Evolutionary conservation across 2,888 invertebrate genomes (phyloP), one percentile per base, ranked within the genome.

Genomic region (Yponomeuta cagnagella): DNA sequence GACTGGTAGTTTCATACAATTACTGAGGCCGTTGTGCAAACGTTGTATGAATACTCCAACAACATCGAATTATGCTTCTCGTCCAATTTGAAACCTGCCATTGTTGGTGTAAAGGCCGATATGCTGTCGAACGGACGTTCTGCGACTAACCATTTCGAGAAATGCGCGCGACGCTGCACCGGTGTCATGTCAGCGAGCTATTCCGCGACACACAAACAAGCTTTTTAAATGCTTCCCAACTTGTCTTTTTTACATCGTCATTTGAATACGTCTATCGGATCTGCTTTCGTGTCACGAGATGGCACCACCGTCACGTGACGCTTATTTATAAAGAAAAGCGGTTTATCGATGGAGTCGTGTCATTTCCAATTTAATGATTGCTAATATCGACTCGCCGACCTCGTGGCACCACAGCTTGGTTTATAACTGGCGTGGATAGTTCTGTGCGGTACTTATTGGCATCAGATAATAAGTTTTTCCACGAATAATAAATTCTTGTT

Each of bases 141-240:
- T 43, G 43, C 43, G 43, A 1, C 43, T 8, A 43, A 9, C 9
- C 52, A 58, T 15, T 58, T 15, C 52, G 52, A 58, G 52, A 58
- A 58, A 12, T 15, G 15, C 52, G 12, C 52, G 52, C 52, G 15
- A 58, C n/a, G 67, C 67, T 67, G 67, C 67, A 67, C 64, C 86
- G 79, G 76, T 88, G 79, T 86, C 91, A 90, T 92, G 91, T 84
- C 91, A 87, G 87, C 80, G 83, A 86, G 82, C 90, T 87, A 91
- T 92, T 90, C 90, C 87, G 89, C 87, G 89, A 84, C 86, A 83
- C 87, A 87, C 88, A 92, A 91, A 92, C 91, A 92, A 90, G 89
- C 87, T 90, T 92, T 92, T 92, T 92, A 92, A 92, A 92, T 90
- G 92, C 90, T 91, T 89, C 88, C 89, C 89, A 90, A 91, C 90